Percentiles rank a stretch among this genome's conserved stretches.
Evolutionary conservation across 2,113 vertebrate species (phyloP).

Genomic region (Dipodomys spectabilis): DNA sequence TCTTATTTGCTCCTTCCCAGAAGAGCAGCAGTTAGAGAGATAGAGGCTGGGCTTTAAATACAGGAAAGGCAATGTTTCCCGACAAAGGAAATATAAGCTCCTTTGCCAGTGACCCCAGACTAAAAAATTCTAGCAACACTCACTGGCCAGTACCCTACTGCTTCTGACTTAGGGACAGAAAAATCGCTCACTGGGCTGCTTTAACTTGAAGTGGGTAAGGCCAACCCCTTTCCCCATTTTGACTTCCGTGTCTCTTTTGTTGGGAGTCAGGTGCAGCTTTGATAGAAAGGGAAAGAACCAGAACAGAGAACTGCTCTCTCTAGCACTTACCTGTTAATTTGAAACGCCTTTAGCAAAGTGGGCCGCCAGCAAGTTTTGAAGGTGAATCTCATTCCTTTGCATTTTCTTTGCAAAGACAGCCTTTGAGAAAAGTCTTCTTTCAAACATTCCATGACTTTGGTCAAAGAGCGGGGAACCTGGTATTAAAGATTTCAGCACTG

Average conservation of each 20-base stretch:
- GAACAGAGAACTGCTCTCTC: conserved; percentile 44
- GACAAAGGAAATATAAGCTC: not conserved
- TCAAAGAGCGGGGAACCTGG: conserved; percentile 78
- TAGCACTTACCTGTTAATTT: conserved; percentile 64
- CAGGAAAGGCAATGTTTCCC: not conserved
- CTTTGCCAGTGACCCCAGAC: not conserved
- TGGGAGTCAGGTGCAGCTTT: not conserved
- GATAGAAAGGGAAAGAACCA: not conserved
- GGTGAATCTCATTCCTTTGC: conserved; percentile 63
- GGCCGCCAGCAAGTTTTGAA: conserved; percentile 57
- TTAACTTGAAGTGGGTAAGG: not conserved
- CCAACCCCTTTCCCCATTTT: not conserved
- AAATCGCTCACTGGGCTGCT: not conserved
- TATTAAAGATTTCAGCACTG: conserved; percentile 86
- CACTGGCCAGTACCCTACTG: too few species aligned
- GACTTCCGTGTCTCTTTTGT: conserved; percentile 30
- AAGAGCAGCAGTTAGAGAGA: conserved; percentile 40
- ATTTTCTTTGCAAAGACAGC: conserved; percentile 76
- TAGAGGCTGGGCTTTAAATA: not conserved
- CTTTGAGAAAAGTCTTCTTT: conserved; percentile 81
- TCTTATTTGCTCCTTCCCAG: conserved; percentile 7
- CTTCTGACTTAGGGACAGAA: too few species aligned
- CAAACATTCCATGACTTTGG: conserved; percentile 84
- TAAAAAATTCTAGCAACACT: not conserved
- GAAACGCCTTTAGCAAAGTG: conserved; percentile 68